Conservation (phyloP, 2,113 vertebrate genomes). For the Silurus meridionalis region DNA sequence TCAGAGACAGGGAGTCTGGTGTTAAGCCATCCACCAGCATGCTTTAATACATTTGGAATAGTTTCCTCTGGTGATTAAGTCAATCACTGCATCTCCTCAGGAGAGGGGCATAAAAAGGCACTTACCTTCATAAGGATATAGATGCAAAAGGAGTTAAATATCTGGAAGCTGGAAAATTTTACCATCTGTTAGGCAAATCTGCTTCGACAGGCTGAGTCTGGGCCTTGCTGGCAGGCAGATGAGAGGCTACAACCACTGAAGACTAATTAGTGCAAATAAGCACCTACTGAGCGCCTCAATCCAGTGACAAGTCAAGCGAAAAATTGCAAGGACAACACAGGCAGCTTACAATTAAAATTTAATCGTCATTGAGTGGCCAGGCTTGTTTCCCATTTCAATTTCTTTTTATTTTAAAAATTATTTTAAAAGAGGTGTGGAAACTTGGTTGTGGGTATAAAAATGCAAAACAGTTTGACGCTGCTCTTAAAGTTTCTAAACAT, state of each 20-base stretch:
- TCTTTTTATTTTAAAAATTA: background rate
- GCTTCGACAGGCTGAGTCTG: constrained; percentile 47
- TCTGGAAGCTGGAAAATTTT: constrained; percentile 58
- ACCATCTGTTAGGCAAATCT: constrained; percentile 60
- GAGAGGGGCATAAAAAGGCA: constrained; percentile 21
- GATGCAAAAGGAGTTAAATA: constrained; percentile 57
- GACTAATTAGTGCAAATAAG: constrained; percentile 60
- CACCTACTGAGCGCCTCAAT: constrained; percentile 53
- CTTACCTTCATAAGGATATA: constrained; percentile 54
- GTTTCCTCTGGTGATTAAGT: constrained; percentile 44
- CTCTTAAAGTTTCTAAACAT: background rate
- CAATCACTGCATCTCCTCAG: constrained; percentile 36
- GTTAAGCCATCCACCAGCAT: constrained; percentile 24
- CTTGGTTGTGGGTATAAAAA: background rate
- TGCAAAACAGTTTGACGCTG: background rate
- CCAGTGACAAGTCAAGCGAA: constrained; percentile 49
- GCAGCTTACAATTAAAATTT: constrained; percentile 41
- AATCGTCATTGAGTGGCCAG: constrained; percentile 14
- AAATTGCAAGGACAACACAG: constrained; percentile 47
- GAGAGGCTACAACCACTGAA: constrained; percentile 49
- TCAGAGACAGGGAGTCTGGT: constrained; percentile 40
- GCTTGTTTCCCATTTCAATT: background rate
- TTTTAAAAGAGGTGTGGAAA: background rate
- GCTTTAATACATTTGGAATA: constrained; percentile 27
- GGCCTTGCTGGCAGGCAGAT: constrained; percentile 51